A percentile compares a stretch with the other conserved stretches of the same genome.
Conservation (phyloP, 2,797 vertebrate genomes). For the Myotis vivesi region DNA sequence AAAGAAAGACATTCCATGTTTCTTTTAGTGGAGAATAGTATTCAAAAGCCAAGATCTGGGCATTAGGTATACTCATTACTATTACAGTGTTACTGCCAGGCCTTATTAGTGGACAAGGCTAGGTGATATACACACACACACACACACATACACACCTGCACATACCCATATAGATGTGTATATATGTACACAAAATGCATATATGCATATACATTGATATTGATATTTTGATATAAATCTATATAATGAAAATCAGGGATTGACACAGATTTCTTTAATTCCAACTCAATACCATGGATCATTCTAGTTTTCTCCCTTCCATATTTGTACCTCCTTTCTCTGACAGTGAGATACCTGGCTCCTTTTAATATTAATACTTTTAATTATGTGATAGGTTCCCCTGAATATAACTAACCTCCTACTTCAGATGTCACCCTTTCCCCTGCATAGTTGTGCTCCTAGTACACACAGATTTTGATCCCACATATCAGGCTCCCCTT, state of each 20-base stretch:
- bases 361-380: not conserved
- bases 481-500: not conserved
- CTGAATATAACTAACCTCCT: not conserved
- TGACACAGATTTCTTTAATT: not conserved
- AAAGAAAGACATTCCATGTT: not conserved
- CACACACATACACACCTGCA: not conserved
- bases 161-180: not conserved
- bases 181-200: not conserved
- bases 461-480: not conserved
- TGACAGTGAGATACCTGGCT: not conserved
- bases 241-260: not conserved
- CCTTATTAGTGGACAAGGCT: not conserved
- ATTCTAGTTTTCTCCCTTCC: not conserved
- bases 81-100: not conserved
- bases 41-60: not conserved
- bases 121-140: not conserved
- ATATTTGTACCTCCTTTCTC: not conserved
- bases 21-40: not conserved
- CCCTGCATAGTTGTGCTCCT: not conserved
- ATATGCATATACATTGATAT: not conserved
- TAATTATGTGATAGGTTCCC: not conserved
- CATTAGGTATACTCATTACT: not conserved
- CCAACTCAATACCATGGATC: not conserved
- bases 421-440: not conserved
- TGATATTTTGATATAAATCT: not conserved